Evolutionary conservation across 2,888 invertebrate species (phyloP).

Genomic region (Leptogaster cylindrica): DNA sequence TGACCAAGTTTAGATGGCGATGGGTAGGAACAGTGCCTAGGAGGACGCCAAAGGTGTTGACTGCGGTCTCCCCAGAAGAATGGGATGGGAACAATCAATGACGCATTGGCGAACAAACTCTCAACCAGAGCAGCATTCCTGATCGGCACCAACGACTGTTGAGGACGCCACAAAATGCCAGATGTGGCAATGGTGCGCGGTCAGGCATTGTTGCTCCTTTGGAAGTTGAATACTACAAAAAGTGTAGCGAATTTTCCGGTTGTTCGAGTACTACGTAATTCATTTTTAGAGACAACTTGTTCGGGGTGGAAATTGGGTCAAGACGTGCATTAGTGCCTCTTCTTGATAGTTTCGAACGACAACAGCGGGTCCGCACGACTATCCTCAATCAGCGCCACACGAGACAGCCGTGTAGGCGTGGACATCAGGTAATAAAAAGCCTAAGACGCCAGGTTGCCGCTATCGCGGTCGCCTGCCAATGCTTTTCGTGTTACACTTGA

Average conservation of each 20-base stretch:
- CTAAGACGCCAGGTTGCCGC: background rate
- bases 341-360: background rate
- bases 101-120: no score
- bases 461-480: background rate
- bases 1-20: constrained; percentile 17
- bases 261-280: constrained; percentile 10
- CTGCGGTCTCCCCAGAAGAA: no score
- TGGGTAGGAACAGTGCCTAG: constrained; percentile 5
- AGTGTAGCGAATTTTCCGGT: constrained; percentile 10
- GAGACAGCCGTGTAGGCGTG: constrained; percentile 9
- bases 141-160: no score
- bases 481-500: background rate
- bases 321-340: constrained; percentile 16
- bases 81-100: no score
- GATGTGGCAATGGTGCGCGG: no score
- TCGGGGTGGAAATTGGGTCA: constrained; percentile 17
- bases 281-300: constrained; percentile 27
- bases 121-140: no score
- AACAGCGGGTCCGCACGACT: background rate
- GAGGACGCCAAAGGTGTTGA: constrained; percentile 14
- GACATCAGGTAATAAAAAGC: constrained; percentile 1
- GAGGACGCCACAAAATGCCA: no score
- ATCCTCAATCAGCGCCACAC: constrained; percentile 1
- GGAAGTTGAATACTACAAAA: background rate
- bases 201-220: no score